Conservation (phyloP, 2,888 invertebrate genomes). For the Willowsia nigromaculata region DNA sequence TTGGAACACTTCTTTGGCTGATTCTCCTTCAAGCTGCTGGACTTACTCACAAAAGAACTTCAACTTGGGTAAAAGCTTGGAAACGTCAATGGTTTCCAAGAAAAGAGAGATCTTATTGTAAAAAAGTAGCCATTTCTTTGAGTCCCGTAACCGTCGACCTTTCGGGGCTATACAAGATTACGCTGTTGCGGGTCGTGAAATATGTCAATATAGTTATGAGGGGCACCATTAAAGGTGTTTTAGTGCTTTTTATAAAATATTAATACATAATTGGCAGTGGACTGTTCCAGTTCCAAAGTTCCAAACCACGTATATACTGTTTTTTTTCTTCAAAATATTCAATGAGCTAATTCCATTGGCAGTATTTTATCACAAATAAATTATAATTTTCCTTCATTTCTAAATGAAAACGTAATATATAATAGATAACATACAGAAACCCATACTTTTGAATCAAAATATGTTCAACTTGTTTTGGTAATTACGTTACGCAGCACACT, state of each 20-base stretch:
- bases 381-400: no score
- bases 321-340: no score
- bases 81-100: background rate
- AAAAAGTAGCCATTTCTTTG: background rate
- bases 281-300: no score
- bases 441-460: no score
- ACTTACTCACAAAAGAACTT: background rate
- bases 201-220: background rate
- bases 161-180: background rate
- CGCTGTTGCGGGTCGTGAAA: background rate
- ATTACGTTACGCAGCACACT: no score
- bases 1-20: background rate
- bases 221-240: background rate
- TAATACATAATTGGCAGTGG: background rate
- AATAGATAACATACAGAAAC: no score
- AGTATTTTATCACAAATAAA: no score
- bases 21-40: slow-evolving; percentile 14
- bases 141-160: background rate
- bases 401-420: no score
- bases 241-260: background rate
- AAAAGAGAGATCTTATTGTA: background rate
- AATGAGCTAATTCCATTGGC: no score
- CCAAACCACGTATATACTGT: no score
- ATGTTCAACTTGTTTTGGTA: no score
- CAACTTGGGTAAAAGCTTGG: background rate